phyloP scores from a whole-genome alignment of 1,140 invertebrate species.

The Samia ricini region DNA sequence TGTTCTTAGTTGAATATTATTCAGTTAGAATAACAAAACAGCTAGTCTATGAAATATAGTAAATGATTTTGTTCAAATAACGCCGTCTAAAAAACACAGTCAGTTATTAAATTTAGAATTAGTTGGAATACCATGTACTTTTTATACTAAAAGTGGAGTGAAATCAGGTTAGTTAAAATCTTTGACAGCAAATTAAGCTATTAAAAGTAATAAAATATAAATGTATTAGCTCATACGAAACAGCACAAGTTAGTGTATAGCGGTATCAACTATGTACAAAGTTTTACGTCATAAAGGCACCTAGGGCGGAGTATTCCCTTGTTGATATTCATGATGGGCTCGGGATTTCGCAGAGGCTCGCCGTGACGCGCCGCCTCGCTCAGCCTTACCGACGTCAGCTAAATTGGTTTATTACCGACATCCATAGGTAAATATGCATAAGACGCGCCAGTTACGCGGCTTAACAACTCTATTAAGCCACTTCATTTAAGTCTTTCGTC shows the following conservation, averaged over 20 bases:
- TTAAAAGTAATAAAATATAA: too few relatives aligned
- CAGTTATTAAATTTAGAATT: too few relatives aligned
- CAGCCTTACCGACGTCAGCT: conserved; percentile 36
- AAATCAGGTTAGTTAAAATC: too few relatives aligned
- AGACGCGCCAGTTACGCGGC: conserved; percentile 3
- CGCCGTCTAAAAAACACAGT: too few relatives aligned
- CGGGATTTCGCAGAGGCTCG: conserved; percentile 28
- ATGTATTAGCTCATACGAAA: too few relatives aligned
- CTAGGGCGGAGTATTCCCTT: conserved; percentile 42
- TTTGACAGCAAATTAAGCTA: too few relatives aligned
- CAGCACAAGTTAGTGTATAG: neutral
- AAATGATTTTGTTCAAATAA: too few relatives aligned
- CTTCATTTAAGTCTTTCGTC: neutral
- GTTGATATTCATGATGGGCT: conserved; percentile 59
- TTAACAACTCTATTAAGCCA: conserved; percentile 9
- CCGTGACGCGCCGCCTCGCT: conserved; percentile 14
- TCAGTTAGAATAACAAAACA: too few relatives aligned
- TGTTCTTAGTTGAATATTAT: too few relatives aligned
- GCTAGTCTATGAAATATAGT: too few relatives aligned
- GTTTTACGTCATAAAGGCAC: conserved; percentile 23
- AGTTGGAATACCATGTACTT: too few relatives aligned
- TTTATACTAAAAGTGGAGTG: too few relatives aligned
- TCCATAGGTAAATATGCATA: conserved; percentile 6
- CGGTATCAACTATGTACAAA: neutral
- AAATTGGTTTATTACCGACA: conserved; percentile 54